Conservation (phyloP, 2,888 invertebrate genomes). For the Platerodrilus igneus region DNA sequence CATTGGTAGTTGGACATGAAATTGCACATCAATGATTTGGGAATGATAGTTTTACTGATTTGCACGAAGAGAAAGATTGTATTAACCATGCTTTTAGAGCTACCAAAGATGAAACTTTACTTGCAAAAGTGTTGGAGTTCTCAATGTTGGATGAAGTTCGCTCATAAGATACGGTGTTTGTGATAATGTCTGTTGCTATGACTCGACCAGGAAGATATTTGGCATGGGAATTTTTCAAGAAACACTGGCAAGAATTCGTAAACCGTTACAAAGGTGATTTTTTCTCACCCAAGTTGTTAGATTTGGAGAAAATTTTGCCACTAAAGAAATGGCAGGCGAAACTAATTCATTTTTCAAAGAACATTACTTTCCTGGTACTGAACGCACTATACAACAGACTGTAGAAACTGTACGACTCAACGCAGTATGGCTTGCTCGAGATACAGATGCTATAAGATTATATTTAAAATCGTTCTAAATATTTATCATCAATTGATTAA, state of each 20-base stretch:
- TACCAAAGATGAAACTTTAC: conserved; percentile 64
- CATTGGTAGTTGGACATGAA: conserved; percentile 85
- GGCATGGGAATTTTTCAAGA: conserved; percentile 88
- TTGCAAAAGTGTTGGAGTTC: conserved; percentile 73
- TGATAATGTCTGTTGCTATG: conserved; percentile 80
- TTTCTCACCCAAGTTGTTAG: conserved; percentile 74
- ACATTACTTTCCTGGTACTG: conserved; percentile 74
- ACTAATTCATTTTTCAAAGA: conserved; percentile 76
- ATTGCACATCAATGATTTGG: conserved; percentile 98
- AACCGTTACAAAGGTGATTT: conserved; percentile 81
- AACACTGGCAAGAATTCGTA: conserved; percentile 72
- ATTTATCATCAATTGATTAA: too few species aligned
- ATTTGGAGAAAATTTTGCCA: too few species aligned
- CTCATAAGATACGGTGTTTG: conserved; percentile 86
- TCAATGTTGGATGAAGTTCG: conserved; percentile 75
- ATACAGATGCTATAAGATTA: conserved; percentile 60
- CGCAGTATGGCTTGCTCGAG: conserved; percentile 79
- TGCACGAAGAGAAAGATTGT: conserved; percentile 91
- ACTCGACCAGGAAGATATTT: conserved; percentile 77
- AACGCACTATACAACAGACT: conserved; percentile 85
- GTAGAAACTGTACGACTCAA: conserved; percentile 89
- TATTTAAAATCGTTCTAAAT: conserved; percentile 16
- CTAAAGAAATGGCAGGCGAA: conserved; percentile 76
- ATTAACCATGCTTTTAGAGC: conserved; percentile 81
- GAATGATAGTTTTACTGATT: conserved; percentile 79